Evolutionary conservation across 1,140 invertebrate genomes (phyloP).

Genomic region (Trichoplusia ni): DNA sequence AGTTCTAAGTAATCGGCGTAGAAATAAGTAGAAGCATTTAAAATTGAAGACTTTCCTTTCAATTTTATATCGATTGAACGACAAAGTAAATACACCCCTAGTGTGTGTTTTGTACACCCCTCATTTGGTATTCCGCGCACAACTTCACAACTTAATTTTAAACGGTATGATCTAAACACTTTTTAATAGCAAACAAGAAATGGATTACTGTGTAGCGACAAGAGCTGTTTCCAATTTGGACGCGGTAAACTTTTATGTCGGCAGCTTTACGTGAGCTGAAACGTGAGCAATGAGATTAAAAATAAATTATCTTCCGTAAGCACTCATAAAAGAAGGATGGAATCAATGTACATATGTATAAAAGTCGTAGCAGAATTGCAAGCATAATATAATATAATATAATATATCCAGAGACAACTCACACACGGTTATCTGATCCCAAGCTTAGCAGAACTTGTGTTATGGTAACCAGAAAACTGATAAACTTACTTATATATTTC

Average conservation of each 20-base stretch:
- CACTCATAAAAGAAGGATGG: conserved; percentile 35
- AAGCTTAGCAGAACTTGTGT: no score
- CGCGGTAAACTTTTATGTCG: conserved; percentile 73
- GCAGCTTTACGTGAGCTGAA: conserved; percentile 72
- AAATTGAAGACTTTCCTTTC: no score
- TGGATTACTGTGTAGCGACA: conserved; percentile 37
- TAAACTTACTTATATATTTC: no score
- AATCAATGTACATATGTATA: not conserved
- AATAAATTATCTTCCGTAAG: conserved; percentile 60
- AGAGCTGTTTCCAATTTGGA: conserved; percentile 67
- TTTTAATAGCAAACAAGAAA: conserved; percentile 24
- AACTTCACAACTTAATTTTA: conserved; percentile 2
- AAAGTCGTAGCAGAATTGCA: no score
- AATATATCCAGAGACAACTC: no score
- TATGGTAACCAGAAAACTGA: no score
- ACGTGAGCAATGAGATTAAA: conserved; percentile 73
- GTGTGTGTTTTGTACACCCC: not conserved
- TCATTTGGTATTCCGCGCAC: not conserved
- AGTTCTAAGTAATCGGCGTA: no score
- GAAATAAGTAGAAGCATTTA: no score
- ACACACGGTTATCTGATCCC: no score
- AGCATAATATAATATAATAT: no score
- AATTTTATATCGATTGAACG: no score
- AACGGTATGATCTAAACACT: conserved; percentile 15
- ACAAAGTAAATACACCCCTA: no score